Base-by-base conservation (phyloP, 2,797 vertebrate species). In the Tauraco hartlaubi region DNA sequence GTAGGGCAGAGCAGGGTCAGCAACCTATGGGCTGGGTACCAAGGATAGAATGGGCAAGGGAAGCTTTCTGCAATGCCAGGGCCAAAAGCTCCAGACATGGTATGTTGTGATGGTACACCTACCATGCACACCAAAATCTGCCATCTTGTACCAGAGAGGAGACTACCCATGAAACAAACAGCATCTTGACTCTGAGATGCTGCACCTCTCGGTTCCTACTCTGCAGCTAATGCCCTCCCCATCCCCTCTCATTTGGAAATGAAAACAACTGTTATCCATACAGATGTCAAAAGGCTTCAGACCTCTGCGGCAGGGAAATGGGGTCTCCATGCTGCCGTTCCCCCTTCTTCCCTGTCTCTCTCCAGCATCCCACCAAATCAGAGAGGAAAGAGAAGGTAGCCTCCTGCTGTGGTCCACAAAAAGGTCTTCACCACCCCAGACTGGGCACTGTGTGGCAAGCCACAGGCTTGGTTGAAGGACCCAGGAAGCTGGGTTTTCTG, bases 71-170 rank as follows among this genome's bases (percentile, higher is more conserved):
- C 62, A 68, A 23, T 28, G 8, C 17, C 41, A 88, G 22, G 48
- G 20, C 26, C 54, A 81, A 68, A 86, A 78, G 10, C 15, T 75
- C 46, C 37, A 49, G 31, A 49, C 1, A 3, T 12, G 61, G 61
- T 31, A 72, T 0, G 2, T 0, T 17, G 20, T 29, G 62, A 55
- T n/a, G 22, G 46, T 8, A 39, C 7, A 48, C 12, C 54, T 52
- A 55, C 49, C 8, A 18, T 1, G 19, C 26, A 83, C 12, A 67
- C 14, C 25, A 41, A 49, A 74, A 78, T 52, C 59, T 73, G 39
- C 49, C n/a, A 11, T 44, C n/a, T 72, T 43, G 43, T 43, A 54
- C 35, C 63, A 90, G 33, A 61, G 49, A 75, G 52, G 11, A 81
- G 20, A 69, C 4, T 20, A 43, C 14, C 8, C 59, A 59, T 5